phyloP scores from a whole-genome alignment of 2,113 vertebrate genomes.

The Epinephelus cyanopodus region DNA sequence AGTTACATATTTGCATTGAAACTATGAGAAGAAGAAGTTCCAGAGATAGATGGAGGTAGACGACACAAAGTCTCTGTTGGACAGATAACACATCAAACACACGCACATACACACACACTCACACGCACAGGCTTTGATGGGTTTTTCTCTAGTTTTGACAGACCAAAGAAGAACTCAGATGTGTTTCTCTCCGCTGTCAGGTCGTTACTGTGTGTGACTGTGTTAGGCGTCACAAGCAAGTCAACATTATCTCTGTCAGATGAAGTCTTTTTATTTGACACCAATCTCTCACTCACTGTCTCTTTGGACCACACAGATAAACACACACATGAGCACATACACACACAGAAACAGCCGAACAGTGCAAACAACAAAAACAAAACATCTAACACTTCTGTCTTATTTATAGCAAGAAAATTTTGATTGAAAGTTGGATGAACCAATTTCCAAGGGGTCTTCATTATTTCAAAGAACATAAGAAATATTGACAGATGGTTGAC shows the following conservation, averaged over 20 bases:
- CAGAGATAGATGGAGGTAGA: slow-evolving; percentile 36
- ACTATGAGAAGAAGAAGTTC: slow-evolving; percentile 12
- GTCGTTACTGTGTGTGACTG: not conserved
- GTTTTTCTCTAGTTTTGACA: slow-evolving; percentile 50
- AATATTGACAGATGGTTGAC: slow-evolving; percentile 48
- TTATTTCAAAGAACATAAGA: slow-evolving; percentile 40
- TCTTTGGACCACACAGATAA: slow-evolving; percentile 43
- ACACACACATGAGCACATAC: slow-evolving; percentile 6
- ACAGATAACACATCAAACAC: slow-evolving; percentile 48
- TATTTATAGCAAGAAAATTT: slow-evolving; percentile 50
- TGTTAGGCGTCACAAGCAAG: not conserved
- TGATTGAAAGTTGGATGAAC: slow-evolving; percentile 53
- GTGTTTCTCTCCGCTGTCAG: slow-evolving; percentile 30
- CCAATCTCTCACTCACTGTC: slow-evolving; percentile 73
- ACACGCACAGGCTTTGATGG: slow-evolving; percentile 35
- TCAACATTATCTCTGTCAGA: slow-evolving; percentile 41
- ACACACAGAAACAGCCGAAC: not conserved
- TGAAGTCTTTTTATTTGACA: slow-evolving; percentile 70
- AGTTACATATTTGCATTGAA: not conserved
- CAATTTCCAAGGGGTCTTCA: slow-evolving; percentile 34
- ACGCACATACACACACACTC: slow-evolving; percentile 3
- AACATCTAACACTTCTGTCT: slow-evolving; percentile 33
- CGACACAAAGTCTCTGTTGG: slow-evolving; percentile 17
- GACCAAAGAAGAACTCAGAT: slow-evolving; percentile 37
- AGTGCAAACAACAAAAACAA: slow-evolving; percentile 31